Conservation (phyloP, 2,888 invertebrate species). For the Pristionchus fissidentatus region DNA sequence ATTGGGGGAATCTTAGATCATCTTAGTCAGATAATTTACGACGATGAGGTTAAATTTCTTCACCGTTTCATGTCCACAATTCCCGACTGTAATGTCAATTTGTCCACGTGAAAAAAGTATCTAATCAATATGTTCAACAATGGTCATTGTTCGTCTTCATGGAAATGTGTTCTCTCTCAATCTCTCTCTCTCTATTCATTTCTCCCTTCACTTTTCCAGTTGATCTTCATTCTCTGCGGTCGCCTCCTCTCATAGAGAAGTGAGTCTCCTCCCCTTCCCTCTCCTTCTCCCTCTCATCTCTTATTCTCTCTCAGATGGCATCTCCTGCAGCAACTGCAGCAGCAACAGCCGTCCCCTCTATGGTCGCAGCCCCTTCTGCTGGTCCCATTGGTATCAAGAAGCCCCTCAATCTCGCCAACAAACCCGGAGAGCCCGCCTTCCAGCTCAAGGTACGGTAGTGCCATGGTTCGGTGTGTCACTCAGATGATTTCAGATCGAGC, state of each 20-base stretch:
- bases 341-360: neutral
- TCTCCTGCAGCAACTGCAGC: neutral
- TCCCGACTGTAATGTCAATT: too few species aligned
- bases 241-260: neutral
- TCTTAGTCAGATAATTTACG: too few species aligned
- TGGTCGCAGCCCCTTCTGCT: neutral
- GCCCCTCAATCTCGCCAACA: conserved; percentile 34
- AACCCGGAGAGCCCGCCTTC: conserved; percentile 37
- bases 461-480: neutral
- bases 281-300: neutral
- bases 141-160: too few species aligned
- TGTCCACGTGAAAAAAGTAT: too few species aligned
- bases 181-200: neutral
- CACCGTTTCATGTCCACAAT: too few species aligned
- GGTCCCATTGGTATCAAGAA: neutral
- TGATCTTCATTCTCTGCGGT: neutral
- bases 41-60: too few species aligned
- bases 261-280: neutral
- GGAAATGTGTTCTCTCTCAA: neutral
- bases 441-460: conserved; percentile 31
- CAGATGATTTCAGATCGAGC: neutral
- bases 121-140: too few species aligned
- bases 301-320: neutral
- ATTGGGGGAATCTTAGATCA: too few species aligned
- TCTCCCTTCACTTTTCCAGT: conserved; percentile 21